Evolutionary conservation across 2,797 vertebrate genomes (phyloP), one percentile per base, ranked within the genome.

Genomic region (Prunella strophiata): DNA sequence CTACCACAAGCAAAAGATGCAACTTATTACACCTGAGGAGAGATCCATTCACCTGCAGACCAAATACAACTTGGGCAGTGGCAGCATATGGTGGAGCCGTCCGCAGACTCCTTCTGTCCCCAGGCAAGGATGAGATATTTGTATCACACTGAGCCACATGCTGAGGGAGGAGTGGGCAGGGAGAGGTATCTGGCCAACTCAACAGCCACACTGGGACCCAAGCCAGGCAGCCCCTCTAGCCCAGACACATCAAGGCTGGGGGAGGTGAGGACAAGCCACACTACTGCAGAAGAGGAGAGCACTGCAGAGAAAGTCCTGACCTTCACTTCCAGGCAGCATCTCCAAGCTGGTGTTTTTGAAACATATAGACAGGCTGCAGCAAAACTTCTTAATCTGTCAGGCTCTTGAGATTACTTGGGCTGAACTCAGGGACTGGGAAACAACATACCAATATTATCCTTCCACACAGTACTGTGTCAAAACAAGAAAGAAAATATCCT

Each of bases 141-240:
- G 82, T 94, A 96, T 91, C 92, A 92, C 72, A 94, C 57, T 32
- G 68, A 96, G 76, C 91, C 94, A 94, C 93, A 90, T 18, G 70
- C 79, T 81, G 77, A 78, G 85, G 89, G 76, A 90, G 62, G 73
- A 93, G 75, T 43, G 40, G 76, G 72, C 89, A 89, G 51, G 43
- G 38, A 95, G 29, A 94, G 55, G 58, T 90, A 93, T 88, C 75
- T 47, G 30, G 75, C 75, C 68, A 72, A 77, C 47, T 75, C 48
- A 48, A 57, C 62, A 78, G 66, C 11, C 61, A 75, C 87, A 18
- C 1, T 55, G 50, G 89, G 85, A 91, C 88, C n/a, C 70, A 92
- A 52, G 47, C 70, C 92, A 57, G 45, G 51, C 65, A 68, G 78
- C 40, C 48, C 29, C 68, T 48, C 65, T 25, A n/a, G 26, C 19